Base-by-base conservation (phyloP, 2,888 invertebrate genomes). In the Odiellus spinosus region DNA sequence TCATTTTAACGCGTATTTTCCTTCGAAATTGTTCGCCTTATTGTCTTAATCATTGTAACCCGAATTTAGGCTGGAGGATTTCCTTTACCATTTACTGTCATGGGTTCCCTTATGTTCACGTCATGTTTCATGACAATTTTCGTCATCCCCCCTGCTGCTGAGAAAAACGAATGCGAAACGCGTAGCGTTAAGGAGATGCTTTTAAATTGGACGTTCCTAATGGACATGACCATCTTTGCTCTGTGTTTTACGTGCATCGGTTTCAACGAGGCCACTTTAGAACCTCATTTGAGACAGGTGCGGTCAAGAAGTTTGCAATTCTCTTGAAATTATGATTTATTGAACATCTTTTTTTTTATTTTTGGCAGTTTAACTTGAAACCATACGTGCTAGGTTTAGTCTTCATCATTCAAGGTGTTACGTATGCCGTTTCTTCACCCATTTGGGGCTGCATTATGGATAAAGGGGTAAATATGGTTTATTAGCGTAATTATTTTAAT, bases 181-280 rank as follows among this genome's bases (percentile, higher is more conserved):
- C 20, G 43, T 5, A 48, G 42, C 14, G 36, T 41, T 11, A 15
- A 19, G 18, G 21, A 48, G 18, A 15, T 51, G 18, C 11, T 51
- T n/a, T 15, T 40, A 21, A 43, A 51, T 32, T 19, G 34, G 8
- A 48, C 47, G n/a, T 50, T 53, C 26, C 12, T 40, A 1, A 46
- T 50, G 2, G 48, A 53, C 26, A 33, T 50, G 6, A 1, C 52
- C 10, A 36, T 36, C 14, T 46, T 53, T 5, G 41, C 36, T 17
- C 45, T 44, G 2, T 49, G 50, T 8, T 49, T 53, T 15, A 41
- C 46, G 4, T 35, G 46, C 26, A 82, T 85, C 43, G 84, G 84
- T 17, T 91, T 87, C 64, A 70, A 90, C 15, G 83, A 85, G 63
- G 87, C 88, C 0, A 88, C 88, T 0, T 69, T 90, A 19, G 84